These are phyloP conservation scores for Ia io DNA, from an alignment of 2,113 vertebrate species.

Conservation along the genomic window DNA sequence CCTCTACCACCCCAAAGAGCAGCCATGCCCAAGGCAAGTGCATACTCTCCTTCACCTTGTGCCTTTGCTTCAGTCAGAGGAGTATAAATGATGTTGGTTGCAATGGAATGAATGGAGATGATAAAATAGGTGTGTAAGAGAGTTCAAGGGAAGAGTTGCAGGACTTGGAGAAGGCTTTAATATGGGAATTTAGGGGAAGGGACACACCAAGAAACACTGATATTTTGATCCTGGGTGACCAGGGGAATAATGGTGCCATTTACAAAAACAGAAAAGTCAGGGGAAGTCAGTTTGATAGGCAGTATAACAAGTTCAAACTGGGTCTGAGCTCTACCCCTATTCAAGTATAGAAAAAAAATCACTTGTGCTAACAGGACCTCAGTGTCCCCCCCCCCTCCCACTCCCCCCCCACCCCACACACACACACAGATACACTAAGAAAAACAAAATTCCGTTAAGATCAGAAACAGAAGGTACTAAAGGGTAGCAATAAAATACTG, in stretches of 20 bases:
- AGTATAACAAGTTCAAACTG: background rate
- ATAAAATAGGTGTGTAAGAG: background rate
- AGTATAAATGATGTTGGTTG: background rate
- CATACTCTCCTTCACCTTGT: background rate
- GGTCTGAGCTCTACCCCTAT: background rate
- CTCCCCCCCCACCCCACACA: background rate
- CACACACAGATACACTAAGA: background rate
- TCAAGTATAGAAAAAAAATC: background rate
- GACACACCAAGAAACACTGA: background rate
- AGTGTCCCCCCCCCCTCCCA: background rate
- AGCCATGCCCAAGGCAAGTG: background rate
- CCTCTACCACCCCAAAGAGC: background rate
- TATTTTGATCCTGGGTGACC: background rate
- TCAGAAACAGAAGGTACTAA: background rate
- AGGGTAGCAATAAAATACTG: background rate
- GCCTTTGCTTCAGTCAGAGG: background rate
- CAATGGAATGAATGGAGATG: background rate
- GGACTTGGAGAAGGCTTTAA: background rate
- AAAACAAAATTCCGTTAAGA: background rate
- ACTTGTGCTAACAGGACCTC: background rate
- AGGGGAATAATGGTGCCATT: background rate
- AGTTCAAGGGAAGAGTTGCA: background rate
- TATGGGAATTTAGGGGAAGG: background rate
- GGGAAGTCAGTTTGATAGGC: background rate
- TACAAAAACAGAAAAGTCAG: background rate